Evolutionary conservation across 2,888 invertebrate genomes (phyloP), one percentile per base, ranked within the genome.

Genomic region (Sinopyrophorus schimmeli): DNA sequence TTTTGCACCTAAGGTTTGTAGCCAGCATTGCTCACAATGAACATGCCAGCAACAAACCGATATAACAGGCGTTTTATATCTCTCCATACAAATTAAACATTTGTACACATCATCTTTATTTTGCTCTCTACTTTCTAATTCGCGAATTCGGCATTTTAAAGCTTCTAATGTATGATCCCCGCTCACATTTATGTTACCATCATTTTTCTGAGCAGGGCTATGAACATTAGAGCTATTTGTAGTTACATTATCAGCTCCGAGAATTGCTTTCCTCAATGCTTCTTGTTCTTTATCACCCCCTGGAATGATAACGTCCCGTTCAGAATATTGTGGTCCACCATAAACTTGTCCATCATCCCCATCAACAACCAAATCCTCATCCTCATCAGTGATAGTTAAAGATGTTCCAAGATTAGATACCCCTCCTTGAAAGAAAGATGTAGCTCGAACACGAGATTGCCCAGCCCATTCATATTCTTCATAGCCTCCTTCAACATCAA

Each of bases 21-120:
- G 73, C 87, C 87, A 87, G 68, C 87, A 87, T 57, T 83, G 80
- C 76, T 95, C 93, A 67, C 96, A 96, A 72, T 95, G 91, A 0
- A 95, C 94, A 72, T 96, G 96, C 95, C 95, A 96, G 72, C 96
- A 96, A 67, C 92, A 92, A 50, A 94, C 88, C 1, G 95, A 95
- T 39, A 92, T 92, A 3, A 93, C 87, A 0, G 95, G 93, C 24
- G 89, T 89, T 42, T 80, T 80, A 71, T 92, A 92, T 17, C 84
- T 80, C 39, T 90, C 92, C 77, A 93, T 83, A 68, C 94, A 94
- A 58, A 94, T 94, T 38, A 93, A 79, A 76, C 94, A 94, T 72
- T 92, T 92, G 54, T 84, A 83, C 72, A 86, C 83, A 46, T 79
- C 77, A 47, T 77, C 76, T 54, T 74, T 77, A 55, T 71, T 72